Evolutionary conservation across 2,113 vertebrate genomes (phyloP).

Genomic region (Oncorhynchus keta): DNA sequence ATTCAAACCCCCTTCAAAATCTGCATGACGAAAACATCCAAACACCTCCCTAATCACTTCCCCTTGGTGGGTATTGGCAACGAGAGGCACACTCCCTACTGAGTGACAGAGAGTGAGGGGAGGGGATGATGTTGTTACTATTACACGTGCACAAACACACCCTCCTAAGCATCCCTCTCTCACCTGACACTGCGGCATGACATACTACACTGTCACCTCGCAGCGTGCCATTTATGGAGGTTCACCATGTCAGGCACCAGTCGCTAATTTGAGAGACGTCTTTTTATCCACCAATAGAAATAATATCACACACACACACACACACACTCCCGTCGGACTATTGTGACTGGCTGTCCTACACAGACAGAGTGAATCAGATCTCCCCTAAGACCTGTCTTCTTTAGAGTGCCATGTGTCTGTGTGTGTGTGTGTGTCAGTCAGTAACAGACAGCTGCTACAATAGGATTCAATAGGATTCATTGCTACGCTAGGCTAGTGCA

Average conservation of each 20-base stretch:
- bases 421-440: conserved; percentile 14
- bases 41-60: no score
- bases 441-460: conserved; percentile 26
- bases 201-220: background rate
- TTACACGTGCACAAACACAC: background rate
- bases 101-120: conserved; percentile 18
- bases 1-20: no score
- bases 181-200: background rate
- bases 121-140: background rate
- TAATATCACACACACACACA: no score
- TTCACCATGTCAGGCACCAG: conserved; percentile 35
- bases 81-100: no score
- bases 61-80: no score
- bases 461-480: conserved; percentile 42
- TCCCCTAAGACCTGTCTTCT: no score
- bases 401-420: background rate
- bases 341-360: no score
- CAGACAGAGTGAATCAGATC: no score
- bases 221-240: conserved; percentile 28
- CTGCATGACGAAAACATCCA: no score
- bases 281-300: background rate
- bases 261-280: conserved; percentile 34
- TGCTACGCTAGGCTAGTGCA: conserved; percentile 47
- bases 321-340: no score
- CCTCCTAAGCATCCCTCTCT: background rate